Evolutionary conservation across 2,797 vertebrate species (phyloP).

Genomic region (Onychomys torridus): DNA sequence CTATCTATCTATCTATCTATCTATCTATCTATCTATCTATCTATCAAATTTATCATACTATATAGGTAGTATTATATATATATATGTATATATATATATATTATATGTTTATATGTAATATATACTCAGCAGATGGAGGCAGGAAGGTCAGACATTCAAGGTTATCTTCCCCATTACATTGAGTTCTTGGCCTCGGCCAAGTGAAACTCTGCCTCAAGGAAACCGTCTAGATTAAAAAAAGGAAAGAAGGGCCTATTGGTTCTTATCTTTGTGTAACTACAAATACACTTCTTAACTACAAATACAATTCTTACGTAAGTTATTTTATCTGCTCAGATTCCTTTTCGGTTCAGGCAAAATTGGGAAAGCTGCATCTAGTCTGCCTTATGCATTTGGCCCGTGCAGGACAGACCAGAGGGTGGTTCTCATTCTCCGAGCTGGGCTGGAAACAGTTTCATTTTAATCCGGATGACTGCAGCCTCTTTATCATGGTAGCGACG

Average conservation of each 20-base stretch:
- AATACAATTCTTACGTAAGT: not conserved
- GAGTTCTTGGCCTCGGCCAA: not conserved
- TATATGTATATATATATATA: no score
- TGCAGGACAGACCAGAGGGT: not conserved
- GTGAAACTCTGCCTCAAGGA: not conserved
- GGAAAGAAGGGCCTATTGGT: not conserved
- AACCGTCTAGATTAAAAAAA: not conserved
- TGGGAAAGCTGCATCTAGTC: not conserved
- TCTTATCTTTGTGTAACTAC: slow-evolving; percentile 53
- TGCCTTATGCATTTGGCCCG: slow-evolving; percentile 30
- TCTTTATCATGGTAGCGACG: not conserved
- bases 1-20: no score
- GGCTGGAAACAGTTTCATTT: slow-evolving; percentile 40
- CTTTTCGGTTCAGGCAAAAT: not conserved
- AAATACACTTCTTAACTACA: not conserved
- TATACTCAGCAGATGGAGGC: not conserved
- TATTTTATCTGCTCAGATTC: slow-evolving; percentile 46
- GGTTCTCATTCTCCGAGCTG: not conserved
- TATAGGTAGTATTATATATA: no score
- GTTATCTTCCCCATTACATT: not conserved
- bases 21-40: no score
- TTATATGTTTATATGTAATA: not conserved
- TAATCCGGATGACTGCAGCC: not conserved
- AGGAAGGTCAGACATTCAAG: not conserved
- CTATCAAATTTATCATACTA: no score